phyloP scores from a whole-genome alignment of 1,140 invertebrate species.

The Phenacoccus solenopsis region DNA sequence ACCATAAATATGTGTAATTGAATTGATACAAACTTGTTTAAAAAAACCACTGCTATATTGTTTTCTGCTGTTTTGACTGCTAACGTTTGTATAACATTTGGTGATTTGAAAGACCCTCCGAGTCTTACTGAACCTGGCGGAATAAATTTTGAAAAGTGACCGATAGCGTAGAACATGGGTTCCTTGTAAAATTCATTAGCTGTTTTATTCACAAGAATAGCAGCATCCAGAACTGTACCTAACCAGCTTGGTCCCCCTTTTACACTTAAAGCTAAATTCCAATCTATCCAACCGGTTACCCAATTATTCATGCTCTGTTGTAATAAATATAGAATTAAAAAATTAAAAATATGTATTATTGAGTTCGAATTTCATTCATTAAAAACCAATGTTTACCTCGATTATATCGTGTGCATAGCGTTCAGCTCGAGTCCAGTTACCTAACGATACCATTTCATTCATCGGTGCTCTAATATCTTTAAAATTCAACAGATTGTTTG shows the following conservation, averaged over 20 bases:
- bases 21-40: conserved; percentile 43
- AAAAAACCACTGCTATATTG: conserved; percentile 42
- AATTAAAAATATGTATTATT: too few relatives aligned
- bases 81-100: conserved; percentile 31
- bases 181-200: conserved; percentile 70
- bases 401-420: conserved; percentile 56
- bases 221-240: conserved; percentile 59
- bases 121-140: conserved; percentile 43
- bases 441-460: conserved; percentile 43
- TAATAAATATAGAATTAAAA: too few relatives aligned
- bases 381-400: too few relatives aligned
- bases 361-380: too few relatives aligned
- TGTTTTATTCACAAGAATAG: conserved; percentile 57
- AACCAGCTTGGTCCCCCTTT: conserved; percentile 73
- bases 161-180: conserved; percentile 74
- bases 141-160: conserved; percentile 78
- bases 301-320: conserved; percentile 58
- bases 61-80: conserved; percentile 46
- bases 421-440: conserved; percentile 59
- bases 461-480: conserved; percentile 35
- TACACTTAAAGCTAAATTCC: conserved; percentile 69
- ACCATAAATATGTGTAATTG: not conserved
- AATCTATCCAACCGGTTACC: conserved; percentile 70
- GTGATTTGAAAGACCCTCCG: conserved; percentile 21
- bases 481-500: conserved; percentile 18